Base-by-base conservation (phyloP, 2,888 invertebrate genomes). In the Acrobasis suavella region DNA sequence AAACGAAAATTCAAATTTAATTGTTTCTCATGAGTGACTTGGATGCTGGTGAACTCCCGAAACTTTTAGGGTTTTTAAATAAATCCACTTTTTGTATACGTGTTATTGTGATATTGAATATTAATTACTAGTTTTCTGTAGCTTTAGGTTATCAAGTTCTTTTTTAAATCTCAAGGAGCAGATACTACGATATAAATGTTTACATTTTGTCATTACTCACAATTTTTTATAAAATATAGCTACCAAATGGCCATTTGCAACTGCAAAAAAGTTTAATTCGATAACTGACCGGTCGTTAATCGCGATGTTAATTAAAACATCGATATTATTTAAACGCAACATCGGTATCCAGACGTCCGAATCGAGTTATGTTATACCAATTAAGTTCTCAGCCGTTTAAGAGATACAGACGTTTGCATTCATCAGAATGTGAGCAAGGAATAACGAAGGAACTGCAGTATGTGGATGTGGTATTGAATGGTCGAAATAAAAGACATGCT, bases 271-370 rank as follows among this genome's bases (percentile, higher is more conserved):
- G 22, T 12, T 60, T 3, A 52, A 60, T 51, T 60, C 38, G 39
- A 51, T 51, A 51, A 51, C 51, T 42, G 60, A 46, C 65, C 17
- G 58, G 64, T 65, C 62, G 58, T 60, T 46, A 62, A 62, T 64
- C 56, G 62, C 16, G 54, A 60, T 62, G 62, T 75, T 72, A 71
- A 73, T 73, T 73, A 74, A 74, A 73, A 67, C 71, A 68, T 67
- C 67, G 69, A 71, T 74, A 60, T 72, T 67, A 77, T 76, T 68
- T 65, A 70, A 80, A 78, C 79, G 78, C 80, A 77, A 80, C 77
- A 77, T 77, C 74, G 72, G 72, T 74, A 72, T 69, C 67, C 67
- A 72, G 76, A 76, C 73, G 71, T 70, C 69, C 66, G 69, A 65
- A 69, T 67, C 66, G 63, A 59, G 69, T 70, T 78, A 71, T 66